phyloP scores from a whole-genome alignment of 1,140 invertebrate genomes.

The Paralvinella palmiformis region DNA sequence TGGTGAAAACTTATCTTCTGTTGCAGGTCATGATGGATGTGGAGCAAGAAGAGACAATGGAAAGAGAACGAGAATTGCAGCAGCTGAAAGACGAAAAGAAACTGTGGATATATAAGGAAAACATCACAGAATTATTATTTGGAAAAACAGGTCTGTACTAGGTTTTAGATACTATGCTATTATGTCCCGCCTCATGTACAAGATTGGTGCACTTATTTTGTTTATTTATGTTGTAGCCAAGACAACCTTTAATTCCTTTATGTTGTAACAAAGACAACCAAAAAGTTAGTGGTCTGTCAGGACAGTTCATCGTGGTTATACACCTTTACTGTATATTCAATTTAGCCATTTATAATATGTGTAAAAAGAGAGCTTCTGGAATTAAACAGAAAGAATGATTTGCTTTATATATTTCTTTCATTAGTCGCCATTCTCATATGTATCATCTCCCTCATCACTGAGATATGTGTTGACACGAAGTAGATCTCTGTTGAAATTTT shows the following conservation, averaged over 20 bases:
- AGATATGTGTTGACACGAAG: neutral
- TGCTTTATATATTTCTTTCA: neutral
- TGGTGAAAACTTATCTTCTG: neutral
- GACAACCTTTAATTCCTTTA: too few relatives aligned
- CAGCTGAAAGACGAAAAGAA: conserved; percentile 12
- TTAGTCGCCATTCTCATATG: conserved; percentile 10
- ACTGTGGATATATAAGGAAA: conserved; percentile 18
- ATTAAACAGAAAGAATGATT: conserved; percentile 9
- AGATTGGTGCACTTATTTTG: neutral
- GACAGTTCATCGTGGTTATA: too few relatives aligned
- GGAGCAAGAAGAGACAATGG: conserved; percentile 32
- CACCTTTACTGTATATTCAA: too few relatives aligned
- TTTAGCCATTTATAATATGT: neutral
- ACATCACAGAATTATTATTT: conserved; percentile 23
- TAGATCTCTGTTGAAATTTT: conserved; percentile 4
- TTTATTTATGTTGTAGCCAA: neutral
- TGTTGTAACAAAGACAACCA: too few relatives aligned
- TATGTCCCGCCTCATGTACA: neutral
- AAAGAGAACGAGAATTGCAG: conserved; percentile 24
- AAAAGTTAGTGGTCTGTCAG: too few relatives aligned
- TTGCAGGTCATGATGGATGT: conserved; percentile 49
- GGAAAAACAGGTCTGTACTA: conserved; percentile 26
- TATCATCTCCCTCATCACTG: neutral
- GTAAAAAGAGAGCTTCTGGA: neutral
- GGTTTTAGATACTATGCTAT: too few relatives aligned